A percentile compares a stretch with the other conserved stretches of the same genome.
Evolutionary conservation across 1,140 invertebrate genomes (phyloP).

Genomic region (Mya arenaria): DNA sequence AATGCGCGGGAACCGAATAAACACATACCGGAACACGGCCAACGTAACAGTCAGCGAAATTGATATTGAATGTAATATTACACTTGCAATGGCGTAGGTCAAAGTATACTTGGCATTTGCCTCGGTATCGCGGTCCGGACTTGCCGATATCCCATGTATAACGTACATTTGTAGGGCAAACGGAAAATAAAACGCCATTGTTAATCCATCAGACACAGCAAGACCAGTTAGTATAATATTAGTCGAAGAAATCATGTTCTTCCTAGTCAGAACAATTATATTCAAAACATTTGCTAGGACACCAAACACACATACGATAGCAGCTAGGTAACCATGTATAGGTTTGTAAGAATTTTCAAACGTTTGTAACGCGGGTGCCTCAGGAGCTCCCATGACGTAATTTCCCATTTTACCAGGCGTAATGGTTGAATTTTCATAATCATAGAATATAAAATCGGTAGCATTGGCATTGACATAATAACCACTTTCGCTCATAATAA

Average conservation of each 20-base stretch:
- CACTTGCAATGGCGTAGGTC: conserved; percentile 85
- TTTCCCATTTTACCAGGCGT: conserved; percentile 55
- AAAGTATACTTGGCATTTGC: conserved; percentile 72
- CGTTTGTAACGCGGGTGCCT: conserved; percentile 57
- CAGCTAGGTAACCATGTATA: conserved; percentile 87
- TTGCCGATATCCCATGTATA: conserved; percentile 65
- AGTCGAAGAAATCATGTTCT: conserved; percentile 90
- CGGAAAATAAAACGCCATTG: conserved; percentile 85
- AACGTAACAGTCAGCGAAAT: conserved; percentile 96
- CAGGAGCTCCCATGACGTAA: conserved; percentile 47
- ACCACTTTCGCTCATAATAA: conserved; percentile 44
- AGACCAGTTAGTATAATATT: conserved; percentile 92
- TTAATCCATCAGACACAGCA: conserved; percentile 92
- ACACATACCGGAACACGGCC: conserved; percentile 90
- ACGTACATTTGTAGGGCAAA: conserved; percentile 77
- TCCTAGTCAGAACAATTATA: conserved; percentile 93
- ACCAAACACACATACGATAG: conserved; percentile 92
- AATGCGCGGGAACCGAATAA: conserved; percentile 75
- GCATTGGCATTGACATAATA: conserved; percentile 52
- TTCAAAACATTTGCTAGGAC: conserved; percentile 94
- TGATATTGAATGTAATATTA: conserved; percentile 93
- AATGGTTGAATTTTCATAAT: conserved; percentile 52
- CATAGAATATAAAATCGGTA: conserved; percentile 4
- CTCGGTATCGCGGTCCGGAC: conserved; percentile 63
- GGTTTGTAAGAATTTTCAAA: conserved; percentile 78